These are phyloP conservation scores for Leucoma salicis DNA, from an alignment of 2,888 invertebrate species.

Conservation along the genomic window DNA sequence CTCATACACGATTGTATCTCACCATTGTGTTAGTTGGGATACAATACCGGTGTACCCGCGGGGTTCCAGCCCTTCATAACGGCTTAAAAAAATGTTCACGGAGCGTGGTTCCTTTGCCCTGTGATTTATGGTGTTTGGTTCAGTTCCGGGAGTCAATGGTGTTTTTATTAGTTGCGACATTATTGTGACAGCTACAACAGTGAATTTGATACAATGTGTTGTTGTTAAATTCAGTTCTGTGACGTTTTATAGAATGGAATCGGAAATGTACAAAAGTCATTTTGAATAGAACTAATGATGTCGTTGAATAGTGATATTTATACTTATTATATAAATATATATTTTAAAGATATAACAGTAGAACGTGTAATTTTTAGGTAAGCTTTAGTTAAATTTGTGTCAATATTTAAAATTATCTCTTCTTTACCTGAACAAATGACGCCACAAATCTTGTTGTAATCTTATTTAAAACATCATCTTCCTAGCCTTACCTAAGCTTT, in stretches of 20 bases:
- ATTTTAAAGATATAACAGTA: no score
- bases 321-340: no score
- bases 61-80: conserved; percentile 33
- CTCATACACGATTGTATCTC: conserved; percentile 31
- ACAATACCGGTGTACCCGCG: conserved; percentile 27
- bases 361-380: no score
- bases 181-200: conserved; percentile 53
- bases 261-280: conserved; percentile 11
- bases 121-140: conserved; percentile 64
- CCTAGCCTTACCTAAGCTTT: no score
- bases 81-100: conserved; percentile 31
- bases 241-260: conserved; percentile 17
- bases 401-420: no score
- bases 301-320: no score
- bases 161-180: conserved; percentile 60
- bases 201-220: conserved; percentile 37
- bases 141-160: conserved; percentile 64
- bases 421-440: no score
- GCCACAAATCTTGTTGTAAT: no score
- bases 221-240: conserved; percentile 17
- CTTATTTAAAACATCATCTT: no score
- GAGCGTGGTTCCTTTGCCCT: conserved; percentile 33
- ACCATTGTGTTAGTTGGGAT: conserved; percentile 19
- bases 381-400: no score
- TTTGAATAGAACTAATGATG: not conserved